A percentile compares a stretch with the other conserved stretches of the same genome.
phyloP scores from a whole-genome alignment of 2,113 vertebrate species.

The Zingel zingel region DNA sequence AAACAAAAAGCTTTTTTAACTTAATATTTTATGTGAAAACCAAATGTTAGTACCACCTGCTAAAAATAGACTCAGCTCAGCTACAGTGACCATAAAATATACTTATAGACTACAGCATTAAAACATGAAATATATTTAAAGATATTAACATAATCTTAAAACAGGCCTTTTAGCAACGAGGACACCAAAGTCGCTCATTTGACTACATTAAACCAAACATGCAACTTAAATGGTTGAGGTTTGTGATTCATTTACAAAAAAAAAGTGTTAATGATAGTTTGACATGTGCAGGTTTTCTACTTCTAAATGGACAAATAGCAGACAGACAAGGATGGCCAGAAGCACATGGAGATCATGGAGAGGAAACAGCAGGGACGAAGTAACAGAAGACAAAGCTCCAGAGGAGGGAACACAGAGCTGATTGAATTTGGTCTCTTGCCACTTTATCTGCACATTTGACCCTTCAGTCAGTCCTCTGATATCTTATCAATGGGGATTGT shows the following conservation, averaged over 20 bases:
- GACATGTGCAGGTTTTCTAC: slow-evolving; percentile 20
- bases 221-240: not conserved
- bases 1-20: not conserved
- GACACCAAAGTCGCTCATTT: not conserved
- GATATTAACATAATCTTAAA: not conserved
- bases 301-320: slow-evolving; percentile 45
- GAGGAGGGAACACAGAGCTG: slow-evolving; percentile 16
- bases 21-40: not conserved
- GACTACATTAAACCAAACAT: not conserved
- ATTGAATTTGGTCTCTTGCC: slow-evolving; percentile 50
- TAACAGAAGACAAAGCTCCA: slow-evolving; percentile 12
- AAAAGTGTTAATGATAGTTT: not conserved
- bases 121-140: not conserved
- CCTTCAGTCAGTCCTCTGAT: slow-evolving; percentile 4
- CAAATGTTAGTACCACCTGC: not conserved
- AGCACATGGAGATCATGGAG: slow-evolving; percentile 43
- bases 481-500: not conserved
- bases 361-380: slow-evolving; percentile 33
- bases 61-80: not conserved
- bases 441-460: slow-evolving; percentile 60
- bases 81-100: not conserved
- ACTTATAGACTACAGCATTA: not conserved
- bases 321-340: slow-evolving; percentile 68
- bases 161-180: not conserved
- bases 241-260: not conserved